Percentiles rank a stretch among this genome's conserved stretches.
phyloP scores from a whole-genome alignment of 2,888 invertebrate species.

The Iselma pallidipennis region DNA sequence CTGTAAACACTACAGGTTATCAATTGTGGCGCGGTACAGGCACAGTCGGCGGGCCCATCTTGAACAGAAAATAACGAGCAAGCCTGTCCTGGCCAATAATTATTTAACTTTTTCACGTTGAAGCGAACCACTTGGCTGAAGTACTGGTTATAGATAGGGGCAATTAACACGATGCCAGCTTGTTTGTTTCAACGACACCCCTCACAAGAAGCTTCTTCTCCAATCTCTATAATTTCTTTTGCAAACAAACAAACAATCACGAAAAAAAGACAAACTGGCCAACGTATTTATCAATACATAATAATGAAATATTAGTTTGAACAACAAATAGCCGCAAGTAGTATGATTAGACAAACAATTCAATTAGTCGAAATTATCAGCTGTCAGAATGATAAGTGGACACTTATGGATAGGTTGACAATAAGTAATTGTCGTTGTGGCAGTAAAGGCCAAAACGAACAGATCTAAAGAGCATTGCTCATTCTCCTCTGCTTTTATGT shows the following conservation, averaged over 20 bases:
- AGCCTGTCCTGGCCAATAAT: slow-evolving; percentile 51
- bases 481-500: neutral
- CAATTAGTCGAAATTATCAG: slow-evolving; percentile 6
- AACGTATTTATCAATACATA: neutral
- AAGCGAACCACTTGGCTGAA: neutral
- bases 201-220: neutral
- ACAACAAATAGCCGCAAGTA: slow-evolving; percentile 24
- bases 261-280: neutral
- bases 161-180: slow-evolving; percentile 17
- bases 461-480: neutral
- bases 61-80: slow-evolving; percentile 48
- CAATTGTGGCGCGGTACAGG: slow-evolving; percentile 49
- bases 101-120: slow-evolving; percentile 47
- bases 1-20: slow-evolving; percentile 53
- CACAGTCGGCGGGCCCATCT: slow-evolving; percentile 48
- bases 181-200: neutral
- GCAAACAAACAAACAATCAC: neutral
- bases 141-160: slow-evolving; percentile 19
- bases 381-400: slow-evolving; percentile 15
- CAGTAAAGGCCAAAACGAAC: neutral
- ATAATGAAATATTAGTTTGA: neutral
- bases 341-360: slow-evolving; percentile 1
- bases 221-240: neutral
- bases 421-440: slow-evolving; percentile 5
- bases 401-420: slow-evolving; percentile 3